Evolutionary conservation across 1,140 invertebrate genomes (phyloP), one percentile per base, ranked within the genome.

Genomic region (Meloidogyne floridensis): DNA sequence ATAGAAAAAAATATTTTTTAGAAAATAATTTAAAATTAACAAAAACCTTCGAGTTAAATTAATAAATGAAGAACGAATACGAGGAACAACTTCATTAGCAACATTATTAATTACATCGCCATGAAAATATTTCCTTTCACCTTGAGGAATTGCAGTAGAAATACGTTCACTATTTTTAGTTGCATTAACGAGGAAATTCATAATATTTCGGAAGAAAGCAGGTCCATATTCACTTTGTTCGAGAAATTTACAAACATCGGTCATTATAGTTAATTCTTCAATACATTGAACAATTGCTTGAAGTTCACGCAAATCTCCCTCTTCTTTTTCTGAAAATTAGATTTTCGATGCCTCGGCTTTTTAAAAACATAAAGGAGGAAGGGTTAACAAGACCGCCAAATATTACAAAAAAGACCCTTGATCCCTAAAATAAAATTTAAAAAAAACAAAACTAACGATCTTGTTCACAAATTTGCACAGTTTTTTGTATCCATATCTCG

Each of bases 181-280:
- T 13, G 78, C 32, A n/a, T 9, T 54, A 0, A 80, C 77, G 11
- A 81, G 51, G 43, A 81, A 81, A 32, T 43, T 42, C 80, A 85
- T 80, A 47, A 85, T 18, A 20, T 59, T 56, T 10, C 65, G 53
- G 43, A 84, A 69, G 59, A 84, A 75, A 11, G 69, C 20, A 71
- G 42, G 72, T 32, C 72, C 83, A 42, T 53, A 53, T 53, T 85
- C 77, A 8, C 65, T 71, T 10, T 47, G 43, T 18, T 84, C 83
- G 32, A 84, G 77, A 10, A 85, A 82, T 47, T 82, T 53, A 8
- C 53, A 42, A 20, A 84, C 83, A 15, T 59, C 11, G 54, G 84
- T 71, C 13, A 84, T 81, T n/a, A 85, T 18, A 9, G 72, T 51
- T 13, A 84, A 80, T 42, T 70, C 20, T 5, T 85, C 77, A 47